These are phyloP conservation scores for Sussaba pulchella DNA, from an alignment of 2,888 invertebrate genomes.

Conservation along the genomic window DNA sequence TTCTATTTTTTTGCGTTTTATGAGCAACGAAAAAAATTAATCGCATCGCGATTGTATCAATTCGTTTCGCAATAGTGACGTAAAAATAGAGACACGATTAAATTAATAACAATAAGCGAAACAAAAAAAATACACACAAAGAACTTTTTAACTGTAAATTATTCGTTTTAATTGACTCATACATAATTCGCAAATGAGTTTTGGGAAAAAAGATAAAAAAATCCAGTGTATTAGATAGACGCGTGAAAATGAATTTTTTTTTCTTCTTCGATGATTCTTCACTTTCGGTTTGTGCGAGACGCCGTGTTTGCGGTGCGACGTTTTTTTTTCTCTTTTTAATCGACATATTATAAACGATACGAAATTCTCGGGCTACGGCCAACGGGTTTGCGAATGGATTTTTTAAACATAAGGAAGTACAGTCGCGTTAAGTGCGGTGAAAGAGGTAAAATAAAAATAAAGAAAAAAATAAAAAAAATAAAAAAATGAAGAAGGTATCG, in stretches of 20 bases:
- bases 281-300: constrained; percentile 27
- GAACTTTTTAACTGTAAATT: constrained; percentile 50
- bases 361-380: constrained; percentile 27
- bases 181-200: constrained; percentile 61
- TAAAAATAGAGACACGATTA: too few species aligned
- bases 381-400: constrained; percentile 35
- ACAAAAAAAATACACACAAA: background rate
- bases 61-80: too few species aligned
- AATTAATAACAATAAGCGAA: constrained; percentile 13
- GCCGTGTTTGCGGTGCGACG: too few species aligned
- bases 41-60: constrained; percentile 28
- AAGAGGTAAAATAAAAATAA: constrained; percentile 5
- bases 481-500: constrained; percentile 37
- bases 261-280: constrained; percentile 13
- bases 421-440: constrained; percentile 60
- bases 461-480: constrained; percentile 1
- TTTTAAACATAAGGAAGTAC: constrained; percentile 61
- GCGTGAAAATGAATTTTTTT: constrained; percentile 46
- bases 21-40: constrained; percentile 10
- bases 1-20: constrained; percentile 28
- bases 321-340: constrained; percentile 25
- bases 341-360: constrained; percentile 39
- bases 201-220: too few species aligned
- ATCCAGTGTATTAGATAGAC: constrained; percentile 49
- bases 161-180: constrained; percentile 59